Evolutionary conservation across 1,140 invertebrate genomes (phyloP), one percentile per base, ranked within the genome.

Genomic region (Zaprionus taronus): DNA sequence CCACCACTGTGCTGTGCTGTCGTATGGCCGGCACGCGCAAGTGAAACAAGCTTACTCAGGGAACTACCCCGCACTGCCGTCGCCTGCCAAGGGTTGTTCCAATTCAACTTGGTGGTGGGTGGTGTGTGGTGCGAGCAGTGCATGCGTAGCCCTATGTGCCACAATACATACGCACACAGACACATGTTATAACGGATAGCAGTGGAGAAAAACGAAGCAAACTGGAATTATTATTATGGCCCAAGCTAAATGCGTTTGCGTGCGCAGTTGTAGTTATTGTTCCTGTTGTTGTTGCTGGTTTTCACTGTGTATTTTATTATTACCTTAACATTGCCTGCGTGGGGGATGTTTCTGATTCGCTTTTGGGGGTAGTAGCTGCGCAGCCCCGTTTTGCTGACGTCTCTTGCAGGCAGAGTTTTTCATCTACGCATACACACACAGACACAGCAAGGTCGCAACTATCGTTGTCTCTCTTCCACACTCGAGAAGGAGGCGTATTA

Each of bases 81-180:
- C 60, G 26, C 7, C 38, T 31, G 26, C 47, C 28, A 72, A 31
- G 56, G 63, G 44, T 57, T 61, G 65, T 60, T 58, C 17, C 26
- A n/a, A 22, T 28, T 44, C 34, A 5, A n/a, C 15, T 31, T 15
- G 36, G 12, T 58, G 62, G 62, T 74, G 66, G 66, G 60, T 81
- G 68, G 78, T 74, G 65, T 63, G 70, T 80, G 56, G 72, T 72
- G 71, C 77, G 38, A 57, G 81, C 74, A 84, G 84, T 87, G 84
- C 84, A 87, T 87, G 84, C 84, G 84, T 87, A 80, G 72, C 79
- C 79, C 84, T 81, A 85, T 79, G 71, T 64, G n/a, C 12, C 5
- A 58, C 41, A 63, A 36, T 26, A 15, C 14, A 22, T 7, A 49
- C 7, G 7, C n/a, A 17, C 15, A n/a, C n/a, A 5, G 4, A 7